phyloP scores from a whole-genome alignment of 2,888 invertebrate species.

The Drosophila imparisetae region DNA sequence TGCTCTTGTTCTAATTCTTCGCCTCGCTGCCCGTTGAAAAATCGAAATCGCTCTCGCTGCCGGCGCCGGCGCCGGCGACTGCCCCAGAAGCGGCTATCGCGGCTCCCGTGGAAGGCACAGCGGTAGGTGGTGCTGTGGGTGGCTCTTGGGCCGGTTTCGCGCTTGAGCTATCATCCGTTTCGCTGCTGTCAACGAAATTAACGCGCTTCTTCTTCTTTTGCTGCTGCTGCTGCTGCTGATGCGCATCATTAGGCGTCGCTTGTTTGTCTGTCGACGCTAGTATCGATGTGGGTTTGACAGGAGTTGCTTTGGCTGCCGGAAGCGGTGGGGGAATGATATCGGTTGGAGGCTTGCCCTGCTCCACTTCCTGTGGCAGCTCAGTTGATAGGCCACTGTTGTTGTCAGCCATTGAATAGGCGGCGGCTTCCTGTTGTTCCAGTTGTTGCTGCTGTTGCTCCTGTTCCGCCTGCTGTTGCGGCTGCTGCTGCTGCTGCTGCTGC shows the following conservation, averaged over 20 bases:
- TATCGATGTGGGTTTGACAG: slow-evolving; percentile 79
- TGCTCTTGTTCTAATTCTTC: slow-evolving; percentile 77
- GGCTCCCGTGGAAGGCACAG: slow-evolving; percentile 25
- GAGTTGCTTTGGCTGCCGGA: slow-evolving; percentile 40
- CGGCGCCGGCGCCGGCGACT: slow-evolving; percentile 20
- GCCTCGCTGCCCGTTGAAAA: slow-evolving; percentile 82
- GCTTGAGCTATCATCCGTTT: slow-evolving; percentile 83
- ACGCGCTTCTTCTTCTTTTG: slow-evolving; percentile 84
- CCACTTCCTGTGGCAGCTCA: slow-evolving; percentile 59
- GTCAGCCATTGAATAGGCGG: slow-evolving; percentile 18
- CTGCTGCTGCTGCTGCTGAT: slow-evolving; percentile 64
- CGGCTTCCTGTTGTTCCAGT: background rate
- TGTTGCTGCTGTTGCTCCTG: slow-evolving; percentile 1
- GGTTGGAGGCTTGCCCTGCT: slow-evolving; percentile 13
- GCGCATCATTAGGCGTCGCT: slow-evolving; percentile 79
- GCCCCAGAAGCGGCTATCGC: slow-evolving; percentile 15
- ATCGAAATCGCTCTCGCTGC: slow-evolving; percentile 84
- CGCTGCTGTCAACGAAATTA: slow-evolving; percentile 84
- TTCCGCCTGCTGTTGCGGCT: slow-evolving; percentile 22
- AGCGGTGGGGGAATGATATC: slow-evolving; percentile 34
- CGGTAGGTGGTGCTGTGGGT: slow-evolving; percentile 15
- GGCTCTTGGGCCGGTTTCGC: slow-evolving; percentile 66
- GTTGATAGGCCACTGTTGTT: slow-evolving; percentile 16
- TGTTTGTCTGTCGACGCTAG: slow-evolving; percentile 77
- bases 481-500: slow-evolving; percentile 49